Evolutionary conservation across 2,888 invertebrate genomes (phyloP).

Genomic region (Phortica okadai): DNA sequence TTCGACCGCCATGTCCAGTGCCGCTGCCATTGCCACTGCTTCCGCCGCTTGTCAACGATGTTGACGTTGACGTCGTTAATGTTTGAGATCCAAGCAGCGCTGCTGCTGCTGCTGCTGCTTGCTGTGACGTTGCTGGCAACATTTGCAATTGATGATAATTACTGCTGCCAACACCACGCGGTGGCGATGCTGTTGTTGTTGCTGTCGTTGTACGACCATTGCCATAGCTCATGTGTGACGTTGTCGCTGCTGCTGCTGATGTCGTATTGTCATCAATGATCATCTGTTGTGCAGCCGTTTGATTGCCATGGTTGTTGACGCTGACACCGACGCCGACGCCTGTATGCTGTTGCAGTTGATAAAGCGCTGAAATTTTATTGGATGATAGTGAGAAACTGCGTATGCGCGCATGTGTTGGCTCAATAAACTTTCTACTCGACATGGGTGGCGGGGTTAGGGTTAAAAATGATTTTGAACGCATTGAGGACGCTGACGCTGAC

Average conservation of each 20-base stretch:
- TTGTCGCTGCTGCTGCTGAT: not conserved
- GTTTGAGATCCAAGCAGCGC: constrained; percentile 22
- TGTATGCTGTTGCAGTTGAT: constrained; percentile 30
- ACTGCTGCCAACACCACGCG: no score
- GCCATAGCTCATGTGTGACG: constrained; percentile 26
- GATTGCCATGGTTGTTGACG: no score
- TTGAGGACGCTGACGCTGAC: not conserved
- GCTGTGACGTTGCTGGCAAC: not conserved
- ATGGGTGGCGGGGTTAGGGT: constrained; percentile 75
- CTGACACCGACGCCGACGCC: no score
- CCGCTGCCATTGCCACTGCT: constrained; percentile 42
- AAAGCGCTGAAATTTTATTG: constrained; percentile 74
- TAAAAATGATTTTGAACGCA: constrained; percentile 55
- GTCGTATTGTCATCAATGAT: constrained; percentile 22
- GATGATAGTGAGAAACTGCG: constrained; percentile 76
- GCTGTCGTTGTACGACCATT: not conserved
- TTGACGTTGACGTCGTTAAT: constrained; percentile 22
- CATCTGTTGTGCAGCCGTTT: constrained; percentile 3
- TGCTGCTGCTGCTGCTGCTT: constrained; percentile 10
- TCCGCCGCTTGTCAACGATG: constrained; percentile 25
- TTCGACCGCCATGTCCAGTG: constrained; percentile 62
- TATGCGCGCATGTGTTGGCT: constrained; percentile 65
- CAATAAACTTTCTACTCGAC: constrained; percentile 72
- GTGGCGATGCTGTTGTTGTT: not conserved
- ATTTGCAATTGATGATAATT: constrained; percentile 4